These are phyloP conservation scores for Zelostemma sp. DNA, from an alignment of 1,140 invertebrate genomes.

Conservation along the genomic window DNA sequence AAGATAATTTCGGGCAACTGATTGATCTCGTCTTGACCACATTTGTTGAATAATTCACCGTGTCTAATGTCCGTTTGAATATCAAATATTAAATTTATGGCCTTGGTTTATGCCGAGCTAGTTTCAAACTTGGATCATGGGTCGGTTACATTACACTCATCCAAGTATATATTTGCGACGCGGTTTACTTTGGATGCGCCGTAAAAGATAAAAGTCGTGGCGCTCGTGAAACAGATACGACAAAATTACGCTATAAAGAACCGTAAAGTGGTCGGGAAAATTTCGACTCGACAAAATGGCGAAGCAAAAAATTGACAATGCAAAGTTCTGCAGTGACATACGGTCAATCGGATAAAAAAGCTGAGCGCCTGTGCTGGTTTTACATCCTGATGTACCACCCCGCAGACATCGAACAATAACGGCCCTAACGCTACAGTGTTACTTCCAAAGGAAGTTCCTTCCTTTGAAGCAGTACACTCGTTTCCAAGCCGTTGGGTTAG, in stretches of 20 bases:
- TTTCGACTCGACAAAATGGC: too few relatives aligned
- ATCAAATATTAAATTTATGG: conserved; percentile 45
- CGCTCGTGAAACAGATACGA: neutral
- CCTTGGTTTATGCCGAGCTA: conserved; percentile 31
- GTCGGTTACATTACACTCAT: conserved; percentile 13
- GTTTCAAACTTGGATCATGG: conserved; percentile 24
- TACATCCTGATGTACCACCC: conserved; percentile 37
- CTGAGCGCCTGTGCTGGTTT: conserved; percentile 35
- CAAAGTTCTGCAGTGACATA: too few relatives aligned
- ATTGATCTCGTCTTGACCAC: conserved; percentile 33
- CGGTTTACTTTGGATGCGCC: conserved; percentile 1
- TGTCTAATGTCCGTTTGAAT: conserved; percentile 40
- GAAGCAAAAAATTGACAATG: too few relatives aligned
- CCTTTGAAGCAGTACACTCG: conserved; percentile 52
- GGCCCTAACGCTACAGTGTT: conserved; percentile 32
- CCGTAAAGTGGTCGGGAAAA: neutral
- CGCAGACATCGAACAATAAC: conserved; percentile 40
- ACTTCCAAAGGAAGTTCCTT: conserved; percentile 37
- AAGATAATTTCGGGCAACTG: neutral
- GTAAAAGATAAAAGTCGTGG: neutral
- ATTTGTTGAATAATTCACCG: conserved; percentile 44
- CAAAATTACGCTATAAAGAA: neutral
- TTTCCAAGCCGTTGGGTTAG: conserved; percentile 42
- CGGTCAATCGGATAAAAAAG: conserved; percentile 45
- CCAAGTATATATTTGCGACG: neutral